Percentiles rank a stretch among this genome's conserved stretches.
These are phyloP conservation scores for Zaprionus capensis DNA, from an alignment of 1,140 invertebrate species.

Conservation along the genomic window DNA sequence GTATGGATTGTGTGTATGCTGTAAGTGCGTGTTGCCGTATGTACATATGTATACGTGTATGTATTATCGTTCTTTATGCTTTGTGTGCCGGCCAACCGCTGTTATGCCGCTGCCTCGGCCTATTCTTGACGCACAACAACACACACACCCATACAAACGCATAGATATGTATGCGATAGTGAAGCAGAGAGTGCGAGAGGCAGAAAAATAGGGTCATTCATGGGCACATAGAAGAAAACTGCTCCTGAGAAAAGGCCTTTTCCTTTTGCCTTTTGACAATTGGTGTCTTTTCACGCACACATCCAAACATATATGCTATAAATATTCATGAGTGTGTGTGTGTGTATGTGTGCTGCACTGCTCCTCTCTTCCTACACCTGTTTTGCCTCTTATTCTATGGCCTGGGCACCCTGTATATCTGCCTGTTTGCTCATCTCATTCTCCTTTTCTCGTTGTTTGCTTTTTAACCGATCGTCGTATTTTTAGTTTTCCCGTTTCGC, in stretches of 20 bases:
- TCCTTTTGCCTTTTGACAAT: slow-evolving; percentile 37
- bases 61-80: slow-evolving; percentile 74
- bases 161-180: slow-evolving; percentile 53
- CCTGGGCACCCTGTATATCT: slow-evolving; percentile 60
- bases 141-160: slow-evolving; percentile 17
- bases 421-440: slow-evolving; percentile 2
- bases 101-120: slow-evolving; percentile 47
- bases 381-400: slow-evolving; percentile 40
- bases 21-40: neutral
- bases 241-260: slow-evolving; percentile 30
- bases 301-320: neutral
- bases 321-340: neutral
- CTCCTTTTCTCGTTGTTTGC: slow-evolving; percentile 9
- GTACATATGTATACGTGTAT: slow-evolving; percentile 35
- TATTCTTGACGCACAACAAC: slow-evolving; percentile 58
- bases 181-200: slow-evolving; percentile 27
- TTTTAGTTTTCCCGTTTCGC: slow-evolving; percentile 67
- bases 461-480: slow-evolving; percentile 63
- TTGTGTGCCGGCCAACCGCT: slow-evolving; percentile 65
- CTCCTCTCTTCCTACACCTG: slow-evolving; percentile 56
- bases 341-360: slow-evolving; percentile 8
- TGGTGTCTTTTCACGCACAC: slow-evolving; percentile 22
- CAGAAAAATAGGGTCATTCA: slow-evolving; percentile 74
- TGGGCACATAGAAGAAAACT: slow-evolving; percentile 36
- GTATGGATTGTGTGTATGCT: slow-evolving; percentile 16